These are phyloP conservation scores for Salvelinus fontinalis DNA, from an alignment of 2,113 vertebrate species.

Conservation along the genomic window DNA sequence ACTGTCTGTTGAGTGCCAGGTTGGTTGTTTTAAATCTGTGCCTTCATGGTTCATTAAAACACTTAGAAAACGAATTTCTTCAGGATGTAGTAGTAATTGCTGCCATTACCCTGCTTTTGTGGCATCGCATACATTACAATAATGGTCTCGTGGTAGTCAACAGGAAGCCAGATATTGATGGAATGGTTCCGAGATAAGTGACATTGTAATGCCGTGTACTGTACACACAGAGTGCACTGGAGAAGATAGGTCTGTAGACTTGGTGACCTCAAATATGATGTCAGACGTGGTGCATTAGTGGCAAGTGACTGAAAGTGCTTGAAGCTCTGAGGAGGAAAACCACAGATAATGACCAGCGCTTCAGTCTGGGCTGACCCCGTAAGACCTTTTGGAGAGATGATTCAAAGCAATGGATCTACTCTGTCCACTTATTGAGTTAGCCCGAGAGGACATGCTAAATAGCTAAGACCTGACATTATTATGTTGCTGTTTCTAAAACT, in stretches of 20 bases:
- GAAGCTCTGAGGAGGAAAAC: conserved; percentile 10
- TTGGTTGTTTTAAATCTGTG: not conserved
- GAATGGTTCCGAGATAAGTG: conserved; percentile 7
- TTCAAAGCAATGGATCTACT: no score
- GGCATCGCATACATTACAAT: not conserved
- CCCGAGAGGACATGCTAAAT: no score
- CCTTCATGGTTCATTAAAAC: not conserved
- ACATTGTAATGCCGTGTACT: not conserved
- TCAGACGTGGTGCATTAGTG: not conserved
- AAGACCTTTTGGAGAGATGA: no score
- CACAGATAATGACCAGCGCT: conserved; percentile 25
- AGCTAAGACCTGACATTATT: no score
- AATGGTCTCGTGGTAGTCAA: not conserved
- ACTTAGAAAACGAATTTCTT: not conserved
- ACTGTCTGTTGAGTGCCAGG: not conserved
- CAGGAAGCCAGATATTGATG: conserved; percentile 4
- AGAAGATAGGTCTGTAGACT: not conserved
- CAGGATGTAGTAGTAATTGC: not conserved
- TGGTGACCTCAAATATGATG: conserved; percentile 6
- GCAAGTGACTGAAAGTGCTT: conserved; percentile 27
- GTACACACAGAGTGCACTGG: conserved; percentile 5
- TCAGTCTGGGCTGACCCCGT: conserved; percentile 4
- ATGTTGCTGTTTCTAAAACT: no score
- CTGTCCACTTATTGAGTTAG: no score
- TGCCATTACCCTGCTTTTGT: not conserved